Evolutionary conservation across 1,140 invertebrate genomes (phyloP).

Genomic region (Drosophila obscura): DNA sequence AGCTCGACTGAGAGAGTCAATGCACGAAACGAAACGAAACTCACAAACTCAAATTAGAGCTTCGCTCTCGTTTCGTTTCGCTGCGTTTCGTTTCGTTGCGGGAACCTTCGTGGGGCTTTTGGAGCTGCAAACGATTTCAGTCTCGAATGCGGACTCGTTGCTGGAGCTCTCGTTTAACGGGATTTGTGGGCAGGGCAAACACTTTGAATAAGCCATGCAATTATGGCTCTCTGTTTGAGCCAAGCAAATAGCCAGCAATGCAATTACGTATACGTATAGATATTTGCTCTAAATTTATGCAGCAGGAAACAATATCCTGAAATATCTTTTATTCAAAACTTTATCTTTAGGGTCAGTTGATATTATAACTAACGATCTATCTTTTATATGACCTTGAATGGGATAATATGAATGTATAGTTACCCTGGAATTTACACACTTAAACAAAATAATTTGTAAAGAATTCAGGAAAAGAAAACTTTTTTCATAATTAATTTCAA

Average conservation of each 20-base stretch:
- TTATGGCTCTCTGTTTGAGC: neutral
- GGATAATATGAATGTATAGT: too few species aligned
- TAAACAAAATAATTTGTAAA: too few species aligned
- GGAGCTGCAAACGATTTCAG: conserved; percentile 19
- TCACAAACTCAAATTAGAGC: neutral
- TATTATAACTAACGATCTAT: too few species aligned
- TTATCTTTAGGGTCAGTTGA: too few species aligned
- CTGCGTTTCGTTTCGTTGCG: neutral
- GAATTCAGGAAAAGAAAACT: too few species aligned
- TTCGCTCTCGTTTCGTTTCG: conserved; percentile 18
- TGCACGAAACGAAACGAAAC: too few species aligned
- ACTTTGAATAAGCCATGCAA: conserved; percentile 8
- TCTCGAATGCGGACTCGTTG: conserved; percentile 23
- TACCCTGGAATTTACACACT: too few species aligned
- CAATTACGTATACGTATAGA: conserved; percentile 1
- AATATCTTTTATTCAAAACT: too few species aligned
- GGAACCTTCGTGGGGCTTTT: neutral
- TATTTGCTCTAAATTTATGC: neutral
- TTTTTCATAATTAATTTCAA: too few species aligned
- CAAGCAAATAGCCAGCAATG: conserved; percentile 2
- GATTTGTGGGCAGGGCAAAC: conserved; percentile 4
- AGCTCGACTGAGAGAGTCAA: too few species aligned
- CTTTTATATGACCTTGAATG: too few species aligned
- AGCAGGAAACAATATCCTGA: too few species aligned
- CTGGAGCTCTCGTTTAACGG: neutral